A percentile compares a stretch with the other conserved stretches of the same genome.
Evolutionary conservation across 2,113 vertebrate species (phyloP).

Genomic region (Madoqua kirkii): DNA sequence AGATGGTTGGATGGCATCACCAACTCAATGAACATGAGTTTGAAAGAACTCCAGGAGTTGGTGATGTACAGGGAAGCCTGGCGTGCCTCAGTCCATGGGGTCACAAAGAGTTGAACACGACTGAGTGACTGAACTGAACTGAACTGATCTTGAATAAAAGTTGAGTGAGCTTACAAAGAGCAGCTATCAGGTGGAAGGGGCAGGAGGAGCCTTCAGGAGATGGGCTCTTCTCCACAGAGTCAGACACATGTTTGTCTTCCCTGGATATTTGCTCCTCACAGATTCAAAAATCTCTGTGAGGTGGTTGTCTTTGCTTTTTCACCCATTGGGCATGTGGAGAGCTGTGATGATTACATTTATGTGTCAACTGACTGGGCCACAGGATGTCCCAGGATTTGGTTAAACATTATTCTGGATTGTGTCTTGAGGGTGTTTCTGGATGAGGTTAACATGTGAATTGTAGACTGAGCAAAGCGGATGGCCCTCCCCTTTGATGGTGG

Average conservation of each 20-base stretch:
- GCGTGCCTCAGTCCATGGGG: rapidly evolving
- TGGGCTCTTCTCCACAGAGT: not conserved
- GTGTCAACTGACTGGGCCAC: not conserved
- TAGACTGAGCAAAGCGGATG: not conserved
- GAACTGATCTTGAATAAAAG: not conserved
- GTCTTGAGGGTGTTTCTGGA: not conserved
- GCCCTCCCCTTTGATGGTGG: not conserved
- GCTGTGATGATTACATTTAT: not conserved
- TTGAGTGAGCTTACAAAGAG: not conserved
- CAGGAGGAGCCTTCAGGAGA: not conserved
- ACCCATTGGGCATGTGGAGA: not conserved
- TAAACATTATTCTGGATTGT: not conserved
- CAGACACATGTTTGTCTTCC: not conserved
- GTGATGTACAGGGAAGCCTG: not conserved
- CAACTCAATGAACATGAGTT: not conserved
- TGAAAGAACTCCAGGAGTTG: not conserved
- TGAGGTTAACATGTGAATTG: not conserved
- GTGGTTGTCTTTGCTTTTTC: not conserved
- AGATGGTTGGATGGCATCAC: not conserved
- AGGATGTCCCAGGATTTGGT: not conserved
- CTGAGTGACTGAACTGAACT: not conserved
- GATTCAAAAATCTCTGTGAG: not conserved
- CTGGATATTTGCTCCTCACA: not conserved
- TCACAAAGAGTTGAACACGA: not conserved
- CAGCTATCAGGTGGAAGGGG: not conserved